Evolutionary conservation across 2,113 vertebrate genomes (phyloP), one percentile per base, ranked within the genome.

Genomic region (Odocoileus virginianus): DNA sequence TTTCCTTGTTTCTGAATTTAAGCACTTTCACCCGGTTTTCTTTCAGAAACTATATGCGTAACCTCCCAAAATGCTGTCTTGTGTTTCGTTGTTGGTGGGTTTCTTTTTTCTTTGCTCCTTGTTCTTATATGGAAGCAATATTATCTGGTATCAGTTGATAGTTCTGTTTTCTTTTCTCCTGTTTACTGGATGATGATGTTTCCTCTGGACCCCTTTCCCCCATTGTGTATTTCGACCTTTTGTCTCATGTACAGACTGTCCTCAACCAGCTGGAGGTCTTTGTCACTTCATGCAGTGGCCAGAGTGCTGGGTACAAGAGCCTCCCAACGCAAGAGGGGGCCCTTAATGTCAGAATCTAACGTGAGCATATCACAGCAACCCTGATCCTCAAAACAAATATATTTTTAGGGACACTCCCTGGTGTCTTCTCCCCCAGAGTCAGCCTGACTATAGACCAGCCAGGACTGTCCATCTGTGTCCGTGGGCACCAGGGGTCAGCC

Each of bases 11-110:
- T 40, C 17, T 28, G 50, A 19, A 27, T 60, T 50, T 36, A 27
- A 28, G 74, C 54, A 12, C 5, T 10, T 19, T 28, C 11, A n/a
- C 10, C 8, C 2, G 3, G 1, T 78, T 43, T 78, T 28, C 91
- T 5, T 47, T 10, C 13, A 50, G 47, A 33, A 52, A 43, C 52
- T 7, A 9, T 2, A 8, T 1, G 0, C 5, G 12, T 5, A 5
- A 1, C 8, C 10, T 79, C 78, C 28, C 14, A 7, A 58, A 23
- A 36, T 6, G 14, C 28, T 4, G 6, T 27, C 27, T 27, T 1
- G 13, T 1, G 8, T 27, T 12, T 28, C 79, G 58, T 19, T 43
- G 13, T 1, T 52, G 52, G 17, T 6, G 36, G 33, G 33, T 14
- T 14, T 36, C n/a, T 14, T 13, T n/a, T 7, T 8, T 13, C 36